Conservation (phyloP, 2,888 invertebrate genomes). For the Cosmopolites sordidus region DNA sequence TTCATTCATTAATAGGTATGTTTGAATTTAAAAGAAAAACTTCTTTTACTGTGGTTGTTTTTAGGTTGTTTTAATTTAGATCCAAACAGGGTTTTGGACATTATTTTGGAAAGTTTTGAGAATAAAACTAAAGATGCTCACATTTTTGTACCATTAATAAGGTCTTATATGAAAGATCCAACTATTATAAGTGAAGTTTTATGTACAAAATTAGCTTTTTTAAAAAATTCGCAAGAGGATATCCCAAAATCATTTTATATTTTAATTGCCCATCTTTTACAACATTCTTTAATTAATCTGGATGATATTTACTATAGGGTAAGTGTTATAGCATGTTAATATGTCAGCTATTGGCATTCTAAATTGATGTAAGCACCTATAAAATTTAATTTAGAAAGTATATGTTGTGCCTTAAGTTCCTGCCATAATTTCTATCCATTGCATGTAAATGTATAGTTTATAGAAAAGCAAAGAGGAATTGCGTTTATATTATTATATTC, state of each 20-base stretch:
- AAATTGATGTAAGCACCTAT: no score
- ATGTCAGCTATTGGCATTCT: no score
- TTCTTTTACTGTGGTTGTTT: slow-evolving; percentile 33
- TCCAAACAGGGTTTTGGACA: slow-evolving; percentile 94
- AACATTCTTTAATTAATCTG: slow-evolving; percentile 78
- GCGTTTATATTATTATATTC: no score
- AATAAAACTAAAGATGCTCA: slow-evolving; percentile 72
- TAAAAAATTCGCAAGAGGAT: slow-evolving; percentile 60
- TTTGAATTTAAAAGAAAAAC: no score
- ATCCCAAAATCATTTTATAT: slow-evolving; percentile 84
- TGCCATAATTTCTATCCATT: no score
- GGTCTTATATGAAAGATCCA: slow-evolving; percentile 83
- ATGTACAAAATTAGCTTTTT: slow-evolving; percentile 82
- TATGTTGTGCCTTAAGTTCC: no score
- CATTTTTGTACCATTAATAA: slow-evolving; percentile 81
- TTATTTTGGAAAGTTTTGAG: slow-evolving; percentile 95
- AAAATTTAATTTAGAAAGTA: no score
- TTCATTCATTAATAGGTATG: slow-evolving; percentile 87
- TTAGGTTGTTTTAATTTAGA: slow-evolving; percentile 97
- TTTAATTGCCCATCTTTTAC: slow-evolving; percentile 84
- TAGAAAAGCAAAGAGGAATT: no score
- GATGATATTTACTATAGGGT: slow-evolving; percentile 91
- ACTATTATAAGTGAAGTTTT: slow-evolving; percentile 89
- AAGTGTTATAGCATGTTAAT: no score
- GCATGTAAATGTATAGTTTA: no score